These are phyloP conservation scores for Ageneiosus marmoratus DNA, from an alignment of 2,113 vertebrate genomes.

Conservation along the genomic window DNA sequence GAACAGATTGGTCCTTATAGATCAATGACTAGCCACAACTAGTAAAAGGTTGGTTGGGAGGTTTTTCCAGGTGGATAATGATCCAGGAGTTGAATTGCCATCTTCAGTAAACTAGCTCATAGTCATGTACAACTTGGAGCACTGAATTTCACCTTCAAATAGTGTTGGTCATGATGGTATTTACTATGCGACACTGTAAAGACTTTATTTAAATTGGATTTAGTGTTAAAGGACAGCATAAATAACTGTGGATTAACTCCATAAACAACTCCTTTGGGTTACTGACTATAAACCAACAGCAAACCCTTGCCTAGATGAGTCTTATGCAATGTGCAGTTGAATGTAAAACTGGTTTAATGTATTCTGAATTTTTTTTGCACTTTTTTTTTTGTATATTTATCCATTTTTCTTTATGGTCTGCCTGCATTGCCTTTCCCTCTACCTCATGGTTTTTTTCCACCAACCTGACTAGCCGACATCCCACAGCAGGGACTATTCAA, in stretches of 20 bases:
- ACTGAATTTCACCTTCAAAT: neutral
- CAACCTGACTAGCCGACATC: neutral
- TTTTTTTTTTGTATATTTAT: neutral
- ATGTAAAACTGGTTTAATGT: neutral
- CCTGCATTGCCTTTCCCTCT: neutral
- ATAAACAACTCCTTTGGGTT: no score
- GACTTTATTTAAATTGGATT: neutral
- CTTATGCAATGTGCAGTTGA: neutral
- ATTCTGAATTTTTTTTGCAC: neutral
- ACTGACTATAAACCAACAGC: neutral
- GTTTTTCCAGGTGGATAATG: neutral
- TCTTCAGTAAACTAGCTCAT: neutral
- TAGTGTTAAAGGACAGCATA: neutral
- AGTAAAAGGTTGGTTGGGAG: neutral
- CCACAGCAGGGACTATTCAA: neutral
- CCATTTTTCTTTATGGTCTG: neutral
- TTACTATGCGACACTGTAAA: neutral
- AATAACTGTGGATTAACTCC: neutral
- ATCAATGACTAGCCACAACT: neutral
- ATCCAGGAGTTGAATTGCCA: neutral
- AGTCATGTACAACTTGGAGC: neutral
- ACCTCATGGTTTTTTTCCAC: neutral
- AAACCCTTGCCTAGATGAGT: neutral
- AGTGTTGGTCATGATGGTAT: neutral
- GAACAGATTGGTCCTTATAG: neutral